These are phyloP conservation scores for Scrobipalpa costella DNA, from an alignment of 2,888 invertebrate species.

Conservation along the genomic window DNA sequence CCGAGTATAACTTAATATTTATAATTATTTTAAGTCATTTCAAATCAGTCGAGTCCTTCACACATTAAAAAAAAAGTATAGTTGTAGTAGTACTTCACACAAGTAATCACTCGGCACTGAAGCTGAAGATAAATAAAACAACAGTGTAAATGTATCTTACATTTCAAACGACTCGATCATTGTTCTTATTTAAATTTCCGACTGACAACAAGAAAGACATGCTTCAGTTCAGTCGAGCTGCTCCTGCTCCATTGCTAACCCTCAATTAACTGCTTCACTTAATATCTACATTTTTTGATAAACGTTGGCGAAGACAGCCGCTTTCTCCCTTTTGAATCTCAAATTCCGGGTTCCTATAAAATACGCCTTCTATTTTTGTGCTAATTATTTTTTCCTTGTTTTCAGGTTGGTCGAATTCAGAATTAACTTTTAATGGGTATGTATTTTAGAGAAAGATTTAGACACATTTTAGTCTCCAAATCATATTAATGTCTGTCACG, in stretches of 20 bases:
- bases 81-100: too few relatives aligned
- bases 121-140: too few relatives aligned
- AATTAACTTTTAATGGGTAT: not conserved
- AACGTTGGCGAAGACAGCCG: not conserved
- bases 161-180: not conserved
- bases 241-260: not conserved
- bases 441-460: not conserved
- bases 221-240: not conserved
- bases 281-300: not conserved
- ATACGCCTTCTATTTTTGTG: not conserved
- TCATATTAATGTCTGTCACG: too few relatives aligned
- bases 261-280: slow-evolving; percentile 9
- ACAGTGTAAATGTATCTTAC: too few relatives aligned
- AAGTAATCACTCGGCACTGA: too few relatives aligned
- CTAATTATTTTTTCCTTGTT: not conserved
- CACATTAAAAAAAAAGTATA: too few relatives aligned
- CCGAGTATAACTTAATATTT: too few relatives aligned
- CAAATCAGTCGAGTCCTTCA: too few relatives aligned
- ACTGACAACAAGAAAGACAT: not conserved
- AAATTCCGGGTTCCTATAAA: not conserved
- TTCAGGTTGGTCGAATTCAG: not conserved
- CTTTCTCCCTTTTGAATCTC: not conserved
- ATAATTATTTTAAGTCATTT: too few relatives aligned
- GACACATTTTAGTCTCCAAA: too few relatives aligned
- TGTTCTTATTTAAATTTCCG: not conserved